These are phyloP conservation scores for Lithobates pipiens DNA, from an alignment of 2,797 vertebrate species.

Conservation along the genomic window DNA sequence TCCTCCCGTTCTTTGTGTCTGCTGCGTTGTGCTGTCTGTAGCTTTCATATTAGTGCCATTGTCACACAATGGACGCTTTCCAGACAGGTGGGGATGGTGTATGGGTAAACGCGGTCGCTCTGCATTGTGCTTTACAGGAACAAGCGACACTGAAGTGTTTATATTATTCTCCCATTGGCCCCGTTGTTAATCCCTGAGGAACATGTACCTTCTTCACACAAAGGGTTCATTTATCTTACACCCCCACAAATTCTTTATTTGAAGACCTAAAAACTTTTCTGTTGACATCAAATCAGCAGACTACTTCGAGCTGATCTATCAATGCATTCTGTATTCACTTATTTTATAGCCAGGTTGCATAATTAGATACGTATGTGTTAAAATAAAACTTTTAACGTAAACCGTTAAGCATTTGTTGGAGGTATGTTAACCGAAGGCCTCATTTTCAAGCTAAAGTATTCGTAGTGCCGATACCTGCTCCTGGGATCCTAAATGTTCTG, in stretches of 20 bases:
- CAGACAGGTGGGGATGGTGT: slow-evolving; percentile 2
- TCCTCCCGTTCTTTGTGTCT: not conserved
- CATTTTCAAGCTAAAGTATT: no score
- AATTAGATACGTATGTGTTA: no score
- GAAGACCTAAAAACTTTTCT: not conserved
- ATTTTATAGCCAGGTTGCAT: no score
- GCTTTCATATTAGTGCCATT: not conserved
- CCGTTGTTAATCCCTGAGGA: not conserved
- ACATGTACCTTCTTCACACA: slow-evolving; percentile 9
- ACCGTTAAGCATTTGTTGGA: no score
- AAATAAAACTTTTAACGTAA: no score
- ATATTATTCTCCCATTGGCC: not conserved
- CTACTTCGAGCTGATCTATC: no score
- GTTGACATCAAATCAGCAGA: not conserved
- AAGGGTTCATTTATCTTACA: not conserved
- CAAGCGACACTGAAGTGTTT: not conserved
- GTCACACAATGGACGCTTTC: not conserved
- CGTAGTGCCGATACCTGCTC: no score
- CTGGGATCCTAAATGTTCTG: no score
- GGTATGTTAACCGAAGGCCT: no score
- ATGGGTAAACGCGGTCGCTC: not conserved
- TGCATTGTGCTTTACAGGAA: not conserved
- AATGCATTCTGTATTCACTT: no score
- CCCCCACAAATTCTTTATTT: not conserved
- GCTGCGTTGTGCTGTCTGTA: not conserved